Evolutionary conservation across 2,113 vertebrate genomes (phyloP).

Genomic region (Rhinichthys klamathensis): DNA sequence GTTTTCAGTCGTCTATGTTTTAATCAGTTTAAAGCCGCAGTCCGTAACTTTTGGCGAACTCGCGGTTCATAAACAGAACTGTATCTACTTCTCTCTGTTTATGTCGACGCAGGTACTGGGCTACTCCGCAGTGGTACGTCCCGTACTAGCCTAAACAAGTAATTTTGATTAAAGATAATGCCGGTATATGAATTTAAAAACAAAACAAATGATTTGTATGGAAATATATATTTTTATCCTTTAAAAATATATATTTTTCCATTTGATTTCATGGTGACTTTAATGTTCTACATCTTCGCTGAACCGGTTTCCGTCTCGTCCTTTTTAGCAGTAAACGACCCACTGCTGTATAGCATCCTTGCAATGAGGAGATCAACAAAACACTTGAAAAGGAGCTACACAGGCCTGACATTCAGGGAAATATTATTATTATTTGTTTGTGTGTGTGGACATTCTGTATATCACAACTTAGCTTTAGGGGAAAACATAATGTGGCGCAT

Average conservation of each 20-base stretch:
- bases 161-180: too few species aligned
- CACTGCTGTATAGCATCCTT: not conserved
- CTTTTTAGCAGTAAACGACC: not conserved
- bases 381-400: not conserved
- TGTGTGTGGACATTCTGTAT: not conserved
- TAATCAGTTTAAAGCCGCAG: not conserved
- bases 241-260: too few species aligned
- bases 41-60: too few species aligned
- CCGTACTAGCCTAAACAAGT: too few species aligned
- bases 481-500: not conserved
- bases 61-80: too few species aligned
- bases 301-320: not conserved
- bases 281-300: not conserved
- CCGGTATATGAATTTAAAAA: too few species aligned
- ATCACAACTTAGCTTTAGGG: not conserved
- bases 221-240: too few species aligned
- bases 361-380: constrained; percentile 1
- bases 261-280: not conserved
- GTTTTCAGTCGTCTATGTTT: not conserved
- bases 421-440: too few species aligned
- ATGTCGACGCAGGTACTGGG: too few species aligned
- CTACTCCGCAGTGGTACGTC: too few species aligned
- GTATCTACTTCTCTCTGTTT: too few species aligned
- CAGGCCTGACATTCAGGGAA: not conserved
- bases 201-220: too few species aligned